A percentile compares a stretch with the other conserved stretches of the same genome.
phyloP scores from a whole-genome alignment of 2,113 vertebrate species.

The Notiomystis cincta region DNA sequence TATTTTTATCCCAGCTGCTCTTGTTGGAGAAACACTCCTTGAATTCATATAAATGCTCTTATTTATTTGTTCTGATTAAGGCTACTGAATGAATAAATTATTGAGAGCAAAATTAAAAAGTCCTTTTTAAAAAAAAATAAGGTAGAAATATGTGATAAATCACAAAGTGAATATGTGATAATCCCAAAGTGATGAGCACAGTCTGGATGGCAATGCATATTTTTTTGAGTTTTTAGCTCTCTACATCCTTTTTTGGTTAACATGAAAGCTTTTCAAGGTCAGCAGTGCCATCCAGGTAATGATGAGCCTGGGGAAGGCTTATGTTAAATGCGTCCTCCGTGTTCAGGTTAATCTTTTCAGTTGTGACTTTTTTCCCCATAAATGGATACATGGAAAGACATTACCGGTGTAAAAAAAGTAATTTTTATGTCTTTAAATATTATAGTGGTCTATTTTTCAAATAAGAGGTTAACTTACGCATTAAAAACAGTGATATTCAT shows the following conservation, averaged over 20 bases:
- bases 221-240: neutral
- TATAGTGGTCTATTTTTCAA: neutral
- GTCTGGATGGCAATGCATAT: neutral
- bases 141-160: neutral
- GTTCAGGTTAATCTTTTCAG: constrained; percentile 51
- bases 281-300: constrained; percentile 7
- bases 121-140: no score
- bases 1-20: neutral
- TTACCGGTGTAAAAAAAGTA: neutral
- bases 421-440: neutral
- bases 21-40: neutral
- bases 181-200: neutral
- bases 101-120: neutral
- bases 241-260: neutral
- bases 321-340: constrained; percentile 33
- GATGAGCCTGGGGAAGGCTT: constrained; percentile 25
- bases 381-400: neutral
- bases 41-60: neutral
- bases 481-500: neutral
- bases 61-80: neutral
- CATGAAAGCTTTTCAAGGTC: constrained; percentile 59
- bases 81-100: neutral
- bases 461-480: neutral
- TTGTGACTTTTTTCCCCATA: neutral
- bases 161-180: neutral